Base-by-base conservation (phyloP, 2,113 vertebrate genomes). In the Paracyprichromis sp. region DNA sequence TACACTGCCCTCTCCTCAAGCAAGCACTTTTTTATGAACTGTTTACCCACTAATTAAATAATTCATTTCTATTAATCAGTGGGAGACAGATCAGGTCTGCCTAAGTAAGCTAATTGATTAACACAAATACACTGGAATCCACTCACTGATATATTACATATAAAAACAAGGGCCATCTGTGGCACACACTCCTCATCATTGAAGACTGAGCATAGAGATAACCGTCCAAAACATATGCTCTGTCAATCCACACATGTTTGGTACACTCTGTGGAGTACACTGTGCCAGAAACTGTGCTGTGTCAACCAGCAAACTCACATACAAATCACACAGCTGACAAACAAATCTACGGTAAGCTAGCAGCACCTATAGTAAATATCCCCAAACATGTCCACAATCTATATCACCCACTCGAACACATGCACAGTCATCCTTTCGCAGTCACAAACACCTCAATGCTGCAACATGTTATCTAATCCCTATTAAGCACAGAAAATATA, bases 331-430 rank as follows among this genome's bases (percentile, higher is more conserved):
- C 91, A 93, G 89, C 92, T 93, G 92, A 86, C 92, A 90, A 92
- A 91, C 82, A 93, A 90, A 92, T 90, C 90, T 91, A 56, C 83
- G 87, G 86, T 92, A 91, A 93, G 86, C 86, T 84, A 89, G 86
- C 84, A 89, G 63, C 63, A 84, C 86, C 91, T 92, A 88, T 84
- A 92, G 82, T 92, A 88, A 95, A 95, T 91, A 88, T 93, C 94
- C 92, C 76, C 80, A 73, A 84, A 87, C 59, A 88, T 69, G 56
- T 84, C 26, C 88, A 78, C 73, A 90, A 84, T 89, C 83, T 86
- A 57, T 82, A 89, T 83, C 73, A 83, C 73, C 43, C 80, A 73
- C 78, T 83, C 17, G 2, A 82, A 52, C 88, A 88, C 78, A 85
- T 61, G 80, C 86, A 85, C 79, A 36, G 43, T 54, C 31, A 90